A percentile compares a stretch with the other conserved stretches of the same genome.
phyloP scores from a whole-genome alignment of 2,888 invertebrate species.

The Acanthosepion lycidas region DNA sequence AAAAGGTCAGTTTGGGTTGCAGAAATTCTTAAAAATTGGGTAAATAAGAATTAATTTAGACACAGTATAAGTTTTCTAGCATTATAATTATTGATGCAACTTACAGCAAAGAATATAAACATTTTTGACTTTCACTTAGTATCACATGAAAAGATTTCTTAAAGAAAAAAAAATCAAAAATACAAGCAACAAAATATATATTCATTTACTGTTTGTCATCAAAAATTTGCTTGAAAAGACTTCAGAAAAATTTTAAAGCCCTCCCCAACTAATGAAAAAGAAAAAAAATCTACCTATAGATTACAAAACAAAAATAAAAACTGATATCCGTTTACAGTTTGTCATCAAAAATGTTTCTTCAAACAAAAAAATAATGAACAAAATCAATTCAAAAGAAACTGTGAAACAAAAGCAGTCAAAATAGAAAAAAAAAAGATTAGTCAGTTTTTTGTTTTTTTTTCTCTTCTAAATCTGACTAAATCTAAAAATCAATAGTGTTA shows the following conservation, averaged over 20 bases:
- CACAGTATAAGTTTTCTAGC: no score
- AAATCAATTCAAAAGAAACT: not conserved
- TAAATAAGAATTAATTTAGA: not conserved
- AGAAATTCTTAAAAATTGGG: not conserved
- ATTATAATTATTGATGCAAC: no score
- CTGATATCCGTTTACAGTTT: not conserved
- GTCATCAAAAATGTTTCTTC: slow-evolving; percentile 11
- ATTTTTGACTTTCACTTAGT: not conserved
- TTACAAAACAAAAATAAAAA: not conserved
- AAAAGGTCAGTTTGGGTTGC: no score
- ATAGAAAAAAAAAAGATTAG: not conserved
- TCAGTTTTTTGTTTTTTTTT: not conserved
- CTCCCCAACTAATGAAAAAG: not conserved
- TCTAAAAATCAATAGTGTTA: not conserved
- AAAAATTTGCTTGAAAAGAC: not conserved
- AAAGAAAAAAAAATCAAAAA: not conserved
- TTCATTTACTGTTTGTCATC: not conserved
- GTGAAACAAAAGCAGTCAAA: not conserved
- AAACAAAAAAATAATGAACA: not conserved
- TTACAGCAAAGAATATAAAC: no score
- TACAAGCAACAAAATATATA: not conserved
- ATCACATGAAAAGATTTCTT: not conserved
- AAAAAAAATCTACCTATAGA: not conserved
- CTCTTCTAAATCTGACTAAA: not conserved
- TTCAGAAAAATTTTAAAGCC: not conserved